Base-by-base conservation (phyloP, 2,113 vertebrate species). In the Perca flavescens region DNA sequence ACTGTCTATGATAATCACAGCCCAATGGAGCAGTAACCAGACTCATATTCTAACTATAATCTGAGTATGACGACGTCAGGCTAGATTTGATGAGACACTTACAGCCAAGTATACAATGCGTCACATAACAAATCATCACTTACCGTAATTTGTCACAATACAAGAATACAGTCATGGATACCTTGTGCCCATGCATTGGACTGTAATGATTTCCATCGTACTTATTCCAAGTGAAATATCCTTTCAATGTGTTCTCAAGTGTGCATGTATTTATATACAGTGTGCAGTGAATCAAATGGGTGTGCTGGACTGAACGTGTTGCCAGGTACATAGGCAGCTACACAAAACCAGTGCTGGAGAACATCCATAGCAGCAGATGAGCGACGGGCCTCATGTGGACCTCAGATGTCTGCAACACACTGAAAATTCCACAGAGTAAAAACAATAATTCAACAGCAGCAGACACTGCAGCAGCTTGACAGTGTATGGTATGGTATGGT, bases 401-500 rank as follows among this genome's bases (percentile, higher is more conserved):
- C 17, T 95, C 93, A 92, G 85, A 95, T 94, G 92, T 93, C 83
- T 79, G 70, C 83, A 71, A 63, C 74, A 89, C 83, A 87, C 77
- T 46, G 62, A 79, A 93, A 92, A 93, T 92, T 92, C 92, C 84
- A 84, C 56, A 25, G 72, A 73, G 61, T 34, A 56, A 46, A 71
- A 74, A 71, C 71, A 62, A 77, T 86, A 91, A 87, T 86, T 91
- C 47, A 86, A 52, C 67, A 63, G 31, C 43, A 80, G 71, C 74
- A 70, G 53, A 52, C 21, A 40, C 13, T 0, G 62, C 77, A 70
- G 70, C 61, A 7, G 58, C 49, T 36, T 81, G 82, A 80, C 60
- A 46, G 43, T 21, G 64, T 17, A 54, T 7, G 72, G 74, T 89
- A 36, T 16, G 25, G 66, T 79, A 63, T 25, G 49, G 54, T 79